phyloP scores from a whole-genome alignment of 2,888 invertebrate genomes.

The Acanthopleura granulata region DNA sequence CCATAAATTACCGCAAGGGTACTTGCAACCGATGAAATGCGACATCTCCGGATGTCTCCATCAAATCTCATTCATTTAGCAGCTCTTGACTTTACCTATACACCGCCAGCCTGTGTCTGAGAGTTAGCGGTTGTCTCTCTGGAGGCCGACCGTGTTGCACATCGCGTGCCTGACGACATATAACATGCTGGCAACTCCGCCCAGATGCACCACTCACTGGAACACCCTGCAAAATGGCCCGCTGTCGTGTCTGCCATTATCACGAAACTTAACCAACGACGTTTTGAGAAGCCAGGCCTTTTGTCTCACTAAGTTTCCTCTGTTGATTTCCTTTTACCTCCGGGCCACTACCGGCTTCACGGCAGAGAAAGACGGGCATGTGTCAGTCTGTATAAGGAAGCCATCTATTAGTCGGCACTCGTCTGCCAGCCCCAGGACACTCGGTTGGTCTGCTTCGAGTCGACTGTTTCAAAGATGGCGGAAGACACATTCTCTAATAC shows the following conservation, averaged over 20 bases:
- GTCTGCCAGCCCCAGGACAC: neutral
- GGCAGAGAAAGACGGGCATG: constrained; percentile 2
- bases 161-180: constrained; percentile 1
- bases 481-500: neutral
- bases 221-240: neutral
- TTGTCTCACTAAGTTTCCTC: constrained; percentile 18
- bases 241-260: neutral
- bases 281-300: neutral
- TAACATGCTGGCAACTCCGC: too few species aligned
- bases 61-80: too few species aligned
- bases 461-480: neutral
- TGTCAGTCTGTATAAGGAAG: constrained; percentile 11
- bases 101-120: too few species aligned
- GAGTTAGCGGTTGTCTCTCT: too few species aligned
- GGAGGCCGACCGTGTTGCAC: neutral
- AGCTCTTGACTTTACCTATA: too few species aligned
- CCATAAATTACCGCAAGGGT: too few species aligned
- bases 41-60: too few species aligned
- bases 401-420: constrained; percentile 13
- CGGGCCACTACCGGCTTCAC: constrained; percentile 1
- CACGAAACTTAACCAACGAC: neutral
- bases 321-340: constrained; percentile 16
- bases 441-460: neutral
- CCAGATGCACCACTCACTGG: neutral
- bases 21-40: too few species aligned